Percentiles rank a stretch among this genome's conserved stretches.
phyloP scores from a whole-genome alignment of 35 echinoderm and acorn worm genomes.

The Apostichopus californicus region DNA sequence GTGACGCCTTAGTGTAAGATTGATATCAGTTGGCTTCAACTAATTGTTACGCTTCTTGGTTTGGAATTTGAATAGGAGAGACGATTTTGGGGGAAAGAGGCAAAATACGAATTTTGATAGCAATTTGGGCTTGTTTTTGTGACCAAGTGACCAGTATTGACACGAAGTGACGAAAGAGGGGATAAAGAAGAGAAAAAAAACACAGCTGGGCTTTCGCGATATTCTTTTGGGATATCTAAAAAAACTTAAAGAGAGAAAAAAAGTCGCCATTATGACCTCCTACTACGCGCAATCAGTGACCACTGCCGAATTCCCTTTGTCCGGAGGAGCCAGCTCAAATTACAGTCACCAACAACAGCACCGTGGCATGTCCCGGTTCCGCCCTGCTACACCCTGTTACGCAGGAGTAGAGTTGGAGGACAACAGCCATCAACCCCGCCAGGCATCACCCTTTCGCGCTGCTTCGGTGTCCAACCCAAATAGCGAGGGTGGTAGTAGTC shows the following conservation, averaged over 20 bases:
- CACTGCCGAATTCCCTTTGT: conserved; percentile 68
- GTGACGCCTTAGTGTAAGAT: too few species aligned
- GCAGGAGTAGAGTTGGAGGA: conserved; percentile 51
- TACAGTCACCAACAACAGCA: conserved; percentile 62
- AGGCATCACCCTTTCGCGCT: conserved; percentile 59
- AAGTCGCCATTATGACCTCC: conserved; percentile 64
- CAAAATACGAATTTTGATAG: conserved; percentile 29
- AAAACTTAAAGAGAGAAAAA: background rate
- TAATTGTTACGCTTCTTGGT: too few species aligned
- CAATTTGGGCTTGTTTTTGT: background rate
- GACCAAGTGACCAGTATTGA: background rate
- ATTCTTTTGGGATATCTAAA: conserved; percentile 6
- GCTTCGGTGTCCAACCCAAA: conserved; percentile 49
- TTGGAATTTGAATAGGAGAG: too few species aligned
- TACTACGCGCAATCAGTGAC: conserved; percentile 79
- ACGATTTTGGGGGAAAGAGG: too few species aligned
- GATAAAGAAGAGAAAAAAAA: background rate
- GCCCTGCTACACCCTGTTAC: conserved; percentile 66
- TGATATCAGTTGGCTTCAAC: too few species aligned
- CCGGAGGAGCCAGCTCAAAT: conserved; percentile 67
- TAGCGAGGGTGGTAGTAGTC: conserved; percentile 1
- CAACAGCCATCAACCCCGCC: conserved; percentile 43
- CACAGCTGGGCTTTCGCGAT: background rate
- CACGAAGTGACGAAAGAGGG: conserved; percentile 2
- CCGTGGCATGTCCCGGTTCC: conserved; percentile 60